A percentile compares a stretch with the other conserved stretches of the same genome.
Conservation (phyloP, 2,797 vertebrate genomes). For the Cryptoprocta ferox region DNA sequence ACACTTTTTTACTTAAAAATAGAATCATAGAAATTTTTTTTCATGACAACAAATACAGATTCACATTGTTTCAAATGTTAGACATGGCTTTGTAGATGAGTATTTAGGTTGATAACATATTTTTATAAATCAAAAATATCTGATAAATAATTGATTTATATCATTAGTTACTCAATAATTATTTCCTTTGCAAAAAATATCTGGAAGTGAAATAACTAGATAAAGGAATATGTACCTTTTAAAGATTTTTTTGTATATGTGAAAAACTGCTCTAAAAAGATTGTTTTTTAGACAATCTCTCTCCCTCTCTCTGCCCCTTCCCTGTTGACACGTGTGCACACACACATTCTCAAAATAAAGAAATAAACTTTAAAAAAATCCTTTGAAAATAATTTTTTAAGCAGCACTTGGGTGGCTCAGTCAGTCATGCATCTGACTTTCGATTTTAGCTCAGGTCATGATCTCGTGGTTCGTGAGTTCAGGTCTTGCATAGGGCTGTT, state of each 20-base stretch:
- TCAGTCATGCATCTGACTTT: too few species aligned
- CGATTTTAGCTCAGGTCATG: too few species aligned
- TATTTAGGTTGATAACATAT: background rate
- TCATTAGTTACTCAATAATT: background rate
- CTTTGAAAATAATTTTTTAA: too few species aligned
- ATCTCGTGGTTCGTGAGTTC: too few species aligned
- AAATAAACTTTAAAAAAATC: too few species aligned
- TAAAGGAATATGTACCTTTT: background rate
- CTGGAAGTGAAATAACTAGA: background rate
- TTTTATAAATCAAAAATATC: constrained; percentile 7
- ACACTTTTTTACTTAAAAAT: background rate
- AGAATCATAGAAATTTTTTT: background rate
- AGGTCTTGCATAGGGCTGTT: too few species aligned
- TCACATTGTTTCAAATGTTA: background rate
- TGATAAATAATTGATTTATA: background rate
- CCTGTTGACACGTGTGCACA: background rate
- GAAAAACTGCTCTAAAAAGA: background rate
- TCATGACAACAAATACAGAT: background rate
- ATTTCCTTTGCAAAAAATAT: background rate
- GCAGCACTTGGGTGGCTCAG: too few species aligned
- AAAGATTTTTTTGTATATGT: background rate
- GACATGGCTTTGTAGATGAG: background rate
- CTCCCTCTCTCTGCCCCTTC: too few species aligned
- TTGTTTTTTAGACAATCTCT: background rate
- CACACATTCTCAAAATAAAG: background rate